These are phyloP conservation scores for Platyrinchus mystaceus DNA, from an alignment of 2,797 vertebrate genomes.

Conservation along the genomic window DNA sequence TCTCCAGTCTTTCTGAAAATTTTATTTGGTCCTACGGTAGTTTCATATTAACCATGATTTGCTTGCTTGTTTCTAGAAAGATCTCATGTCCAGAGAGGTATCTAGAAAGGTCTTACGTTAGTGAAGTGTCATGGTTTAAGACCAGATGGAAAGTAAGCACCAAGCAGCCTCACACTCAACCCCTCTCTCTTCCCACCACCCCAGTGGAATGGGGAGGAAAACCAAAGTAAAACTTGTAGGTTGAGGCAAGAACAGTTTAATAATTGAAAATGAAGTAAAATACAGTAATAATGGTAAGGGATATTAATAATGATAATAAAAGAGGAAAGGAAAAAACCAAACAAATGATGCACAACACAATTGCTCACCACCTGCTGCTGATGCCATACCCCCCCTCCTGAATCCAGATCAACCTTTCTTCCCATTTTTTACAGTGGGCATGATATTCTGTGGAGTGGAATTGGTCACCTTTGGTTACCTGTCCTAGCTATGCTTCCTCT, in stretches of 20 bases:
- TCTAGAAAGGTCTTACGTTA: neutral
- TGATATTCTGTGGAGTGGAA: neutral
- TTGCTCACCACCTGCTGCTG: neutral
- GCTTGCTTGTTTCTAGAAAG: neutral
- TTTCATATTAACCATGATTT: neutral
- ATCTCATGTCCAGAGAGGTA: neutral
- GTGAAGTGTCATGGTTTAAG: neutral
- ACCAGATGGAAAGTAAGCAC: neutral
- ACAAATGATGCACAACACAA: neutral
- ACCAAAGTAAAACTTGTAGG: neutral
- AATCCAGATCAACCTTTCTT: fast-evolving
- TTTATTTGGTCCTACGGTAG: neutral
- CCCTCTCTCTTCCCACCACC: neutral
- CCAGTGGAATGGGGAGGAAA: neutral
- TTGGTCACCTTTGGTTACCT: neutral
- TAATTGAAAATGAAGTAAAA: neutral
- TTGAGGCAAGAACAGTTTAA: neutral
- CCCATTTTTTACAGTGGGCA: no score
- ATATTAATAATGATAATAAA: neutral
- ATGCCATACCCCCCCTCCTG: neutral
- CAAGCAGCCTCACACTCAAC: fast-evolving
- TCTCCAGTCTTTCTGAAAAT: neutral
- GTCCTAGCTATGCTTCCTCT: neutral
- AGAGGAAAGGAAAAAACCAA: neutral
- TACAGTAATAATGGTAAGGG: neutral